These are phyloP conservation scores for Colletes latitarsis DNA, from an alignment of 1,140 invertebrate genomes.

Conservation along the genomic window DNA sequence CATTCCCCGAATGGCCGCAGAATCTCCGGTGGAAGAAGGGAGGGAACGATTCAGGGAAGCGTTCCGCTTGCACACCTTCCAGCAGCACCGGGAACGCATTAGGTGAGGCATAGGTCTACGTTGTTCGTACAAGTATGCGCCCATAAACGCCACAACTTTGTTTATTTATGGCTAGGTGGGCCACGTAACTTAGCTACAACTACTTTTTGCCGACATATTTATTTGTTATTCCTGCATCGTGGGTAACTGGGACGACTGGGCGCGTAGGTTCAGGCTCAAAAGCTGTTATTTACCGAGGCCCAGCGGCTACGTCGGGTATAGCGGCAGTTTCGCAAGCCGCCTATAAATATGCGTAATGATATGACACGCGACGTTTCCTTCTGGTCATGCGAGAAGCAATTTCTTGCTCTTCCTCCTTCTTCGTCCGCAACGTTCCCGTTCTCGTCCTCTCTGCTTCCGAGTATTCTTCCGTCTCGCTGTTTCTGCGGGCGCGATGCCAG, in stretches of 20 bases:
- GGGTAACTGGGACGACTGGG: slow-evolving; percentile 57
- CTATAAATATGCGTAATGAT: slow-evolving; percentile 72
- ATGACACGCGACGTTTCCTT: slow-evolving; percentile 57
- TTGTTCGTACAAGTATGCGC: slow-evolving; percentile 68
- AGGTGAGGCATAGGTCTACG: slow-evolving; percentile 52
- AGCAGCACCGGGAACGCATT: slow-evolving; percentile 21
- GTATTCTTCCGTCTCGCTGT: neutral
- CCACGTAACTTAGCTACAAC: slow-evolving; percentile 67
- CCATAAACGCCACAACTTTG: slow-evolving; percentile 74
- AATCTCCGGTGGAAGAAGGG: slow-evolving; percentile 31
- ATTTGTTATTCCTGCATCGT: slow-evolving; percentile 71
- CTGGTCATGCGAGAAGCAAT: slow-evolving; percentile 38
- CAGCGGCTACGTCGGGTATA: slow-evolving; percentile 30
- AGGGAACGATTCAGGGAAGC: slow-evolving; percentile 20
- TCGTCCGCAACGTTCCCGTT: neutral
- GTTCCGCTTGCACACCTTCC: slow-evolving; percentile 16
- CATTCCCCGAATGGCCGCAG: slow-evolving; percentile 18
- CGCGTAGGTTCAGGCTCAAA: slow-evolving; percentile 55
- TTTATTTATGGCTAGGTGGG: slow-evolving; percentile 69
- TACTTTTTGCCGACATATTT: slow-evolving; percentile 75
- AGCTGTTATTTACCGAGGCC: slow-evolving; percentile 67
- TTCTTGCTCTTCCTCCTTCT: neutral
- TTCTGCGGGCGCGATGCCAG: slow-evolving; percentile 18
- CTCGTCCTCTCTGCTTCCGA: neutral
- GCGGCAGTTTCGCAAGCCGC: slow-evolving; percentile 52